Evolutionary conservation across 2,113 vertebrate genomes (phyloP).

Genomic region (Oxyruncus cristatus): DNA sequence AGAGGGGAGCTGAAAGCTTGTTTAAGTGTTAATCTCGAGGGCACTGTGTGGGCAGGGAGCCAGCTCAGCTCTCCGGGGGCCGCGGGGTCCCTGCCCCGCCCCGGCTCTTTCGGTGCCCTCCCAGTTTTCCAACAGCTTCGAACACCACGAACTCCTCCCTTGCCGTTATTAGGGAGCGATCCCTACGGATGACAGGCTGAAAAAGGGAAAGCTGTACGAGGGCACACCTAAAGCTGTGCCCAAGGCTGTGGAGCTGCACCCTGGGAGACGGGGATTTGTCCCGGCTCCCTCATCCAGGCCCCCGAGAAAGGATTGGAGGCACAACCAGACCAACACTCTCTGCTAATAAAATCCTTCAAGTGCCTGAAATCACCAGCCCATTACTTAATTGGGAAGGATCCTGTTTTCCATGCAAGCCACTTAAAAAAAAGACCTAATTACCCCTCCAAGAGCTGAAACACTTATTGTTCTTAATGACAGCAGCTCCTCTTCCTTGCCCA

Average conservation of each 20-base stretch:
- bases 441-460: not conserved
- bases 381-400: not conserved
- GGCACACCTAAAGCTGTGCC: not conserved
- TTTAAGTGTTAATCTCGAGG: not conserved
- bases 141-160: not conserved
- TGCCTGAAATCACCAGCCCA: not conserved
- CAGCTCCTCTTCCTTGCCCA: not conserved
- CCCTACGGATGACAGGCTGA: not conserved
- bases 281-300: not conserved
- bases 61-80: not conserved
- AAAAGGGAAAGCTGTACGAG: not conserved
- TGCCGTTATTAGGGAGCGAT: fast-evolving
- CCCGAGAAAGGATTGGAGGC: fast-evolving
- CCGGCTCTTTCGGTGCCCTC: fast-evolving
- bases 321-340: not conserved
- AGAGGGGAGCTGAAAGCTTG: not conserved
- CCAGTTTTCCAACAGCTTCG: not conserved
- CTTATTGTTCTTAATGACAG: not conserved
- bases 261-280: not conserved
- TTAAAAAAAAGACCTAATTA: not conserved
- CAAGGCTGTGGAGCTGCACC: fast-evolving
- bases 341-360: not conserved
- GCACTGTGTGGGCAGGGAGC: not conserved
- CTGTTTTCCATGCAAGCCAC: not conserved
- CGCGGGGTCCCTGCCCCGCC: not conserved